Evolutionary conservation across 2,113 vertebrate genomes (phyloP), one percentile per base, ranked within the genome.

Genomic region (Sus scrofa): DNA sequence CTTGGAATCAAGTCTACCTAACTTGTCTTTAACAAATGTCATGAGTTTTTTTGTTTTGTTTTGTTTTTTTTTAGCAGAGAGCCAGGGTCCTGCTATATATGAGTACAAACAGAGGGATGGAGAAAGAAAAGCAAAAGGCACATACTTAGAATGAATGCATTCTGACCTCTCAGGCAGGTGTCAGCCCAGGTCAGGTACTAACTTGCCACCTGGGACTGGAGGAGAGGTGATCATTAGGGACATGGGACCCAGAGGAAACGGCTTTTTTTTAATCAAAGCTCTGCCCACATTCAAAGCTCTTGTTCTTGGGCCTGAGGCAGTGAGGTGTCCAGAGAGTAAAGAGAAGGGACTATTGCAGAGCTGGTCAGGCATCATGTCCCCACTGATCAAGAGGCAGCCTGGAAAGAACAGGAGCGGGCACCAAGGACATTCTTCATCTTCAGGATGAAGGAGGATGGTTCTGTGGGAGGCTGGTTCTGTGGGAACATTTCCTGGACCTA

Each of bases 101-200:
- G 27, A 44, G 5, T 2, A 78, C n/a, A 56, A 34, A 22, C 44
- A 1, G 0, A 68, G 10, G 54, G 20, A 22, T 32, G 22, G 30
- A 3, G 39, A 14, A n/a, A 14, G 15, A 7, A 18, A 74, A 56
- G 9, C 27, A 7, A 74, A 26, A 26, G 27, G 2, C 13, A 26
- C 5, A 6, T 3, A 1, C 14, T 32, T 24, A 0, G 24, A 13
- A 2, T 15, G 56, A 54, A 16, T n/a, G 6, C 19, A 4, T 22
- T 12, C 67, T 52, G 58, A 54, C 14, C 4, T 32, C 58, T 30
- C 34, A 24, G 84, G 16, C 14, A 1, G 22, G 8, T 75, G 18
- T 86, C 34, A 2, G 11, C 44, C 20, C 16, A 32, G 30, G 10
- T 2, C 15, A 75, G 16, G 11, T 65, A 18, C 67, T 52, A 75